These are phyloP conservation scores for Saccostrea echinata DNA, from an alignment of 1,140 invertebrate genomes.

Conservation along the genomic window DNA sequence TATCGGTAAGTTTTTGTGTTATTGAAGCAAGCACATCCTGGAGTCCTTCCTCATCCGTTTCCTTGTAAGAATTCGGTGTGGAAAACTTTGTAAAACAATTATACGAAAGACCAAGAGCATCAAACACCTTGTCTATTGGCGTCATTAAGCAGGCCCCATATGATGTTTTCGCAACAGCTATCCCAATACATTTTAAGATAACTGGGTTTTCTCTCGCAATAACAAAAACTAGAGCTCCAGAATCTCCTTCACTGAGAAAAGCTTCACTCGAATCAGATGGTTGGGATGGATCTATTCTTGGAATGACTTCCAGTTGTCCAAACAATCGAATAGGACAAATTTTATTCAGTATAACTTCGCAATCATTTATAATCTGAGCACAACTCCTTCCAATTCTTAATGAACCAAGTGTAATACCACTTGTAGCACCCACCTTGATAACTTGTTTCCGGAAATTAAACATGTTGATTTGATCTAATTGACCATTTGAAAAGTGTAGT, in stretches of 20 bases:
- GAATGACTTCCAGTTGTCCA: neutral
- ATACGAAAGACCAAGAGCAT: neutral
- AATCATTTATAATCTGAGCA: neutral
- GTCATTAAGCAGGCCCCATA: neutral
- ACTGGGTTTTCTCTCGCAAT: neutral
- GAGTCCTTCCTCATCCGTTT: too few species aligned
- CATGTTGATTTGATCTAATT: neutral
- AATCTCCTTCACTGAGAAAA: neutral
- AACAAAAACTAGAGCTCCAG: neutral
- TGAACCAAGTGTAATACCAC: neutral
- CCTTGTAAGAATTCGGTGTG: neutral
- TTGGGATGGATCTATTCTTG: neutral
- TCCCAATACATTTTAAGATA: neutral
- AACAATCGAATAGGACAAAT: neutral
- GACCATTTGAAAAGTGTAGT: neutral
- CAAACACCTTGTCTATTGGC: neutral
- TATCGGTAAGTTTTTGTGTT: too few species aligned
- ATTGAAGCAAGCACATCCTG: too few species aligned
- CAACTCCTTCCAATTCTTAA: neutral
- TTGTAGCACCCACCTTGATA: neutral
- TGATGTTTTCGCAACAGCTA: neutral
- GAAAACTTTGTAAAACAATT: neutral
- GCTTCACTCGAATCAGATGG: neutral
- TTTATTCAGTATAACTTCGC: neutral
- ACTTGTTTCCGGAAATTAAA: neutral